Evolutionary conservation across 2,888 invertebrate genomes (phyloP).

Genomic region (Ceraclea dissimilis): DNA sequence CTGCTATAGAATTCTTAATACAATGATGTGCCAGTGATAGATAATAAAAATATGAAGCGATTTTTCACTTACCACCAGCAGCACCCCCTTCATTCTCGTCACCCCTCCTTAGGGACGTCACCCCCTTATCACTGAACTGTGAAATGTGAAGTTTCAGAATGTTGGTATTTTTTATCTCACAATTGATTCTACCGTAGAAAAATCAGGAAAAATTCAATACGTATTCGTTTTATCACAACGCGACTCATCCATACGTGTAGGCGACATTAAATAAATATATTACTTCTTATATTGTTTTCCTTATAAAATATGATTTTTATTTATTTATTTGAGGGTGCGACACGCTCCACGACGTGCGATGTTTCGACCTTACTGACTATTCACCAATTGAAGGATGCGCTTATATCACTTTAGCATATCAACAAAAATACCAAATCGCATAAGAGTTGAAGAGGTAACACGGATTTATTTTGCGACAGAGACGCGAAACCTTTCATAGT

Average conservation of each 20-base stretch:
- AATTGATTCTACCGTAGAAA: not conserved
- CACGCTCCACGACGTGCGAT: constrained; percentile 19
- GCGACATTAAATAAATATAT: not conserved
- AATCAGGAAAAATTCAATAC: not conserved
- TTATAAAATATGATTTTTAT: not conserved
- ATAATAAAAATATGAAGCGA: not conserved
- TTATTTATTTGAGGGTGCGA: not conserved
- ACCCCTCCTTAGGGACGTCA: not conserved
- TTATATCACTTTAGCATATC: constrained; percentile 23
- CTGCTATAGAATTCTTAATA: too few relatives aligned
- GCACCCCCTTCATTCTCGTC: not conserved
- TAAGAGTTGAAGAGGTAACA: constrained; percentile 21
- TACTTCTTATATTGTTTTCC: too few relatives aligned
- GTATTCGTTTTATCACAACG: not conserved
- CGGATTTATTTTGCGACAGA: constrained; percentile 16
- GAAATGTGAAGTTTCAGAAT: not conserved
- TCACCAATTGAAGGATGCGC: constrained; percentile 21
- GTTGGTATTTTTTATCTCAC: too few relatives aligned
- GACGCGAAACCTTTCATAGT: constrained; percentile 12
- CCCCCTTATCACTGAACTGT: not conserved
- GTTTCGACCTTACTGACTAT: constrained; percentile 24
- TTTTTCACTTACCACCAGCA: not conserved
- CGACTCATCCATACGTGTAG: too few relatives aligned
- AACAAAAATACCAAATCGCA: constrained; percentile 20
- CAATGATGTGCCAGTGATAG: not conserved